Evolutionary conservation across 2,113 vertebrate genomes (phyloP), one percentile per base, ranked within the genome.

Genomic region (Macquaria australasica): DNA sequence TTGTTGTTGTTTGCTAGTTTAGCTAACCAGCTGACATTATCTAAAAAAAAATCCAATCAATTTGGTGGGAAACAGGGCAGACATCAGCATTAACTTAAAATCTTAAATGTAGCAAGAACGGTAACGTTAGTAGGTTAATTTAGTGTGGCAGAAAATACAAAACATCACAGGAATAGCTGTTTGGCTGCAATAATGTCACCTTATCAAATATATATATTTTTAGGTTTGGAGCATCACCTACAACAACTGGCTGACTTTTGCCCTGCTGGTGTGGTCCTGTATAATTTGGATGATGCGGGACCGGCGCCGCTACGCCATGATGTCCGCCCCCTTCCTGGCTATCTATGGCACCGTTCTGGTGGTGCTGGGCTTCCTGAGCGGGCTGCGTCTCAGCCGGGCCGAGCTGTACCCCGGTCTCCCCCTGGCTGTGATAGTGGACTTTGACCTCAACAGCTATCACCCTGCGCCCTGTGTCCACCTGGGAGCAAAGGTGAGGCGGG

Each of bases 281-380:
- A 85, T 94, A 16, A 93, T 93, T 55, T 93, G 96, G 95, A 92
- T 95, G 95, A 91, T 96, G 92, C 34, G 82, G 34, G 94, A 97
- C 88, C 93, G 95, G 1, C 84, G 95, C n/a, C 90, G 51, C 1
- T 95, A 91, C 8, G 95, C 96, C 87, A 96, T 97, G 96, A 89
- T 94, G 71, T 97, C 97, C 15, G 96, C 97, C 11, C 97, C 96
- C 1, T 96, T 97, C 90, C 95, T 98, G 89, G 96, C 96, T 12
- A 73, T 92, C 53, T 94, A 95, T 3, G 89, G 95, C 76, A 97
- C 96, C 11, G 91, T 96, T 34, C 95, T 98, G 91, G 80, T 96
- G 67, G 59, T 93, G 60, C 90, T 93, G 16, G 94, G 91, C 39
- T 97, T 96, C 76, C 77, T 94, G 37, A 96, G 94, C 41, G 94